phyloP scores from a whole-genome alignment of 35 echinoderm and acorn worm genomes.

The Strongylocentrotus purpuratus region DNA sequence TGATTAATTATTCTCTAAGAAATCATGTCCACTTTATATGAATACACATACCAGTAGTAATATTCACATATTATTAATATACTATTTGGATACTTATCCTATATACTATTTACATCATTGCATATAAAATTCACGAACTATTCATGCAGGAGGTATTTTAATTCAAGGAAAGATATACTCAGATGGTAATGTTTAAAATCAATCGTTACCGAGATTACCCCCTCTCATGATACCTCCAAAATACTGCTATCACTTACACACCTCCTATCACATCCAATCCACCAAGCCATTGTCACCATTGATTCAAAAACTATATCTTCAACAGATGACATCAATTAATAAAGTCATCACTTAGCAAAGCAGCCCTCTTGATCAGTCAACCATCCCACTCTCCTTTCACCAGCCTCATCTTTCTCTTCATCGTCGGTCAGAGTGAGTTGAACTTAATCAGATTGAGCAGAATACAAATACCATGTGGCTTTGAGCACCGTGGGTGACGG shows the following conservation, averaged over 20 bases:
- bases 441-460: background rate
- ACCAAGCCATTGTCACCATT: background rate
- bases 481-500: background rate
- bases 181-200: background rate
- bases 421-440: background rate
- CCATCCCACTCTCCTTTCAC: slow-evolving; percentile 7
- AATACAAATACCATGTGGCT: background rate
- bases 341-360: background rate
- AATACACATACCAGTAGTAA: no score
- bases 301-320: background rate
- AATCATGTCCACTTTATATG: no score
- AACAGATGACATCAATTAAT: background rate
- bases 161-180: no score
- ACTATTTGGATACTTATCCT: no score
- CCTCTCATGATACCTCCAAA: background rate
- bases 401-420: background rate
- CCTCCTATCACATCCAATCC: background rate
- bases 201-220: background rate
- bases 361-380: background rate
- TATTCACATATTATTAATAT: no score
- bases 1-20: no score
- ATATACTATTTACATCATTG: no score
- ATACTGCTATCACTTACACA: background rate
- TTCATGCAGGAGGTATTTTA: no score
- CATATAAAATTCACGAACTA: no score